These are phyloP conservation scores for Emys orbicularis DNA, from an alignment of 2,797 vertebrate genomes.

Conservation along the genomic window DNA sequence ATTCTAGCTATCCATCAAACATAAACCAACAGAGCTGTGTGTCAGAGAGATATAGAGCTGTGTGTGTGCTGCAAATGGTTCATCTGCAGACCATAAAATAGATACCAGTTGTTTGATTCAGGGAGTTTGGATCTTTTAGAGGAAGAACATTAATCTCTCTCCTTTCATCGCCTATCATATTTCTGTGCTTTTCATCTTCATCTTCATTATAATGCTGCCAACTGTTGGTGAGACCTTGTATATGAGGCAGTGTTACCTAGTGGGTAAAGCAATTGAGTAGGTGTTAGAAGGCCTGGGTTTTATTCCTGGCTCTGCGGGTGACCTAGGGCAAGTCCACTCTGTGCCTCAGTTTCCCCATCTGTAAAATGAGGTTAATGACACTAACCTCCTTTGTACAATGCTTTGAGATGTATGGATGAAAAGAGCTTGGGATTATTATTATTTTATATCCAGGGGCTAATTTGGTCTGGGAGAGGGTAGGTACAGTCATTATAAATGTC, in stretches of 20 bases:
- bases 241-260: neutral
- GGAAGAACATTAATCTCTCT: constrained; percentile 22
- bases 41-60: neutral
- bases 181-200: constrained; percentile 52
- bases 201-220: neutral
- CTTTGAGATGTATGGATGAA: neutral
- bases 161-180: neutral
- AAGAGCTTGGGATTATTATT: fast-evolving
- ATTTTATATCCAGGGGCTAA: neutral
- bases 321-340: neutral
- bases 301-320: neutral
- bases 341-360: neutral
- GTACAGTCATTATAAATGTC: neutral
- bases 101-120: neutral
- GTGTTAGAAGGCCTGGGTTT: neutral
- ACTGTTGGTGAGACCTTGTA: neutral
- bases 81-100: neutral
- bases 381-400: neutral
- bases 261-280: neutral
- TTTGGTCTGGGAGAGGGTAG: fast-evolving
- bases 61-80: neutral
- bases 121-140: neutral
- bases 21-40: neutral
- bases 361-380: neutral
- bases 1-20: neutral